Evolutionary conservation across 2,113 vertebrate genomes (phyloP), one percentile per base, ranked within the genome.

Genomic region (Thermophis baileyi): DNA sequence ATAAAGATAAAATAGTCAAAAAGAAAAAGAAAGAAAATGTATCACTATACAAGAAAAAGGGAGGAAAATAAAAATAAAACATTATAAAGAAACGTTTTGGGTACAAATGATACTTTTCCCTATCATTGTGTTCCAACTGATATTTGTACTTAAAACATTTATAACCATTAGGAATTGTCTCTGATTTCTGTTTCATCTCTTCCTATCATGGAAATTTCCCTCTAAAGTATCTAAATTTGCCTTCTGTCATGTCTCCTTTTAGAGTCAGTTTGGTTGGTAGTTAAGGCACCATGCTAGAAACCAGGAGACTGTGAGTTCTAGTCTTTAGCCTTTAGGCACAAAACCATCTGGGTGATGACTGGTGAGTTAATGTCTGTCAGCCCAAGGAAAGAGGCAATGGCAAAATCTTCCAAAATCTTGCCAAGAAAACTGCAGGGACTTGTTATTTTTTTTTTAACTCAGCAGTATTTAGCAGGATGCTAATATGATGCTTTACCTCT

Each of bases 381-480:
- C 2, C 5, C 63, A 35, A 74, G 2, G 25, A 87, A 49, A 12
- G 6, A 87, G 47, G 47, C 40, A 49, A 87, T 50, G 85, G 46
- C 85, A 87, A 50, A 87, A 87, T 27, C 85, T 87, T 30, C 6
- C 11, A 87, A 87, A 49, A 50, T 50, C 85, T 87, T 49, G n/a
- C n/a, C n/a, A n/a, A n/a, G n/a, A n/a, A n/a, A n/a, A n/a, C n/a
- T n/a, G n/a, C n/a, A n/a, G n/a, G n/a, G n/a, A n/a, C n/a, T n/a
- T 69, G 30, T 69, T 16, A 3, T 60, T 55, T 22, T 35, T 25
- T 11, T 22, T 94, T 18, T 18, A 50, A 97, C 91, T 95, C n/a
- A 16, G 89, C 24, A 54, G 93, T 1, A 89, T 96, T 95, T 91
- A 90, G 91, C 91, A 93, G 90, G 94, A 92, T 8, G 60, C 27